These are phyloP conservation scores for Lates japonicus DNA, from an alignment of 2,797 vertebrate genomes.

Conservation along the genomic window DNA sequence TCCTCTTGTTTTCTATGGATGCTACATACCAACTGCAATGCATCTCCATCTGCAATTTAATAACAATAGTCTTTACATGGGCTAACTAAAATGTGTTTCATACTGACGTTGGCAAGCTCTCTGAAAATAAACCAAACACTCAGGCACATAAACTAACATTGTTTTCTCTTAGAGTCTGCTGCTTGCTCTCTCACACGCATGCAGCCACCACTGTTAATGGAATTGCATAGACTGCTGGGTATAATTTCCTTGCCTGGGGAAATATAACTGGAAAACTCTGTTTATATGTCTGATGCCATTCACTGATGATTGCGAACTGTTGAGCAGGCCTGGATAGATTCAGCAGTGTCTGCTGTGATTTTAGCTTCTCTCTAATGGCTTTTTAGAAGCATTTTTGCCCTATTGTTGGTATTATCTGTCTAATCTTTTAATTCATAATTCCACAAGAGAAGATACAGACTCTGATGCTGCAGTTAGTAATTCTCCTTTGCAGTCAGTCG, in stretches of 20 bases:
- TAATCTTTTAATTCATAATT: conserved; percentile 11
- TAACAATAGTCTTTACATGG: conserved; percentile 75
- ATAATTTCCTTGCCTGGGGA: conserved; percentile 56
- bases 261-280: conserved; percentile 53
- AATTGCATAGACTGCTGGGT: conserved; percentile 60
- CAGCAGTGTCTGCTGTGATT: conserved; percentile 13
- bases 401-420: neutral
- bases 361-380: conserved; percentile 17
- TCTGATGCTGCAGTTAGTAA: neutral
- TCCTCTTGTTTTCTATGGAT: conserved; percentile 59
- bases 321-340: conserved; percentile 34
- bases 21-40: conserved; percentile 59
- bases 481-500: conserved; percentile 7
- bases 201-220: conserved; percentile 61
- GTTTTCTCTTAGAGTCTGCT: conserved; percentile 44
- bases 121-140: conserved; percentile 72
- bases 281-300: conserved; percentile 51
- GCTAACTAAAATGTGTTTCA: conserved; percentile 78
- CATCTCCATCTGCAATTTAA: conserved; percentile 74
- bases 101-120: conserved; percentile 56
- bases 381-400: neutral
- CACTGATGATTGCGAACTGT: conserved; percentile 49
- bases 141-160: conserved; percentile 60
- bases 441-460: conserved; percentile 4
- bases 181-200: conserved; percentile 12